Evolutionary conservation across 2,888 invertebrate genomes (phyloP).

Genomic region (Temnothorax ravouxi): DNA sequence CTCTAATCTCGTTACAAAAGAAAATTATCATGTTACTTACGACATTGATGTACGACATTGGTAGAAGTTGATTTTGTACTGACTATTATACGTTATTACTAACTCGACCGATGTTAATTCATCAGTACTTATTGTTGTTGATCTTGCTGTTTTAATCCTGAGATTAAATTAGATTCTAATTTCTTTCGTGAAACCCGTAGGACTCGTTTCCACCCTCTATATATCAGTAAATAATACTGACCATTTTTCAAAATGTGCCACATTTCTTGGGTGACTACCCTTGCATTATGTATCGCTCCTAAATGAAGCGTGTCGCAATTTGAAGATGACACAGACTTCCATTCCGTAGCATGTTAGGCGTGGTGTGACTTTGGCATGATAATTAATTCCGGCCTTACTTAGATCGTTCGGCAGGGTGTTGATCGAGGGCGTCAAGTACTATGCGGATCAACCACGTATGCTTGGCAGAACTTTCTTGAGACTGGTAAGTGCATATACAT

Average conservation of each 20-base stretch:
- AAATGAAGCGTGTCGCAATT: slow-evolving; percentile 57
- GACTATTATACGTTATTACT: slow-evolving; percentile 45
- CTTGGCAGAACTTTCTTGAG: slow-evolving; percentile 96
- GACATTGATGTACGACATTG: slow-evolving; percentile 6
- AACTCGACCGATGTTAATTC: slow-evolving; percentile 24
- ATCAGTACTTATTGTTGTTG: not conserved
- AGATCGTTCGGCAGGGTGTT: slow-evolving; percentile 91
- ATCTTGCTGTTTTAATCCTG: slow-evolving; percentile 27
- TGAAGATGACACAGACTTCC: slow-evolving; percentile 49
- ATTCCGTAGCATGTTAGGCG: slow-evolving; percentile 77
- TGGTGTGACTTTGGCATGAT: slow-evolving; percentile 84
- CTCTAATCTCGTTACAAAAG: slow-evolving; percentile 1
- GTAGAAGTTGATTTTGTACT: slow-evolving; percentile 20
- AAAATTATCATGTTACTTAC: slow-evolving; percentile 15
- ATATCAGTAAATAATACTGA: slow-evolving; percentile 56
- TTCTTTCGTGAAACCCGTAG: slow-evolving; percentile 10
- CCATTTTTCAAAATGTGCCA: slow-evolving; percentile 9
- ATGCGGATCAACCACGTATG: slow-evolving; percentile 95
- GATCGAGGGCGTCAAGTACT: slow-evolving; percentile 97
- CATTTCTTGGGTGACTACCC: slow-evolving; percentile 26
- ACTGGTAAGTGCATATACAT: slow-evolving; percentile 87
- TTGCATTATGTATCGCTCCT: slow-evolving; percentile 21
- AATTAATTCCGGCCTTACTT: slow-evolving; percentile 86
- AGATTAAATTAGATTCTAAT: slow-evolving; percentile 51
- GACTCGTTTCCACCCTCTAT: not conserved